phyloP scores from a whole-genome alignment of 1,140 invertebrate species.

The Calliopsis andreniformis region DNA sequence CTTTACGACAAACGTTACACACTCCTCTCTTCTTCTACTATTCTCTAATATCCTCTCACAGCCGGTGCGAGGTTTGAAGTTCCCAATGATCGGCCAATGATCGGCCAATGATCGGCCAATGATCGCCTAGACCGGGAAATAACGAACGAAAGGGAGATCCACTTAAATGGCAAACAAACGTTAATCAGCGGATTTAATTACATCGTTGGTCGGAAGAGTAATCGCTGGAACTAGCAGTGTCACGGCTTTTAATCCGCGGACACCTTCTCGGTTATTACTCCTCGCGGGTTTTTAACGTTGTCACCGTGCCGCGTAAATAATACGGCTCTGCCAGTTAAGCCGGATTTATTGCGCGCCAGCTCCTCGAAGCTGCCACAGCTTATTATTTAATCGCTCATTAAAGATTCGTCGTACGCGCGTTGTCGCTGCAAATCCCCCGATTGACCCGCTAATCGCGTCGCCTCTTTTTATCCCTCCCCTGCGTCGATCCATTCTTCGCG shows the following conservation, averaged over 20 bases:
- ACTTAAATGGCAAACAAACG: constrained; percentile 50
- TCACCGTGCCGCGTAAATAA: constrained; percentile 60
- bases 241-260: constrained; percentile 65
- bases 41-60: no score
- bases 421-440: constrained; percentile 13
- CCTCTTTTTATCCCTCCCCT: neutral
- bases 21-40: no score
- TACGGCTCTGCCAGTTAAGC: constrained; percentile 56
- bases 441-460: constrained; percentile 13
- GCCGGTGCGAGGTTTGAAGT: no score
- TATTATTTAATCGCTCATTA: constrained; percentile 61
- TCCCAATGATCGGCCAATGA: no score
- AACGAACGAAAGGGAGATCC: neutral
- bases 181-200: constrained; percentile 56
- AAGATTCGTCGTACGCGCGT: constrained; percentile 42
- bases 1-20: no score
- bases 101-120: no score
- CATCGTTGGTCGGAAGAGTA: constrained; percentile 53
- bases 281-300: constrained; percentile 59
- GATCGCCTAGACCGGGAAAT: rapidly evolving
- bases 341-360: constrained; percentile 49
- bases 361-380: constrained; percentile 20
- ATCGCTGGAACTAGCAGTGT: constrained; percentile 64
- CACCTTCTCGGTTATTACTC: constrained; percentile 56
- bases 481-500: neutral